These are phyloP conservation scores for Eustalomyia histrio DNA, from an alignment of 2,888 invertebrate species.

Conservation along the genomic window DNA sequence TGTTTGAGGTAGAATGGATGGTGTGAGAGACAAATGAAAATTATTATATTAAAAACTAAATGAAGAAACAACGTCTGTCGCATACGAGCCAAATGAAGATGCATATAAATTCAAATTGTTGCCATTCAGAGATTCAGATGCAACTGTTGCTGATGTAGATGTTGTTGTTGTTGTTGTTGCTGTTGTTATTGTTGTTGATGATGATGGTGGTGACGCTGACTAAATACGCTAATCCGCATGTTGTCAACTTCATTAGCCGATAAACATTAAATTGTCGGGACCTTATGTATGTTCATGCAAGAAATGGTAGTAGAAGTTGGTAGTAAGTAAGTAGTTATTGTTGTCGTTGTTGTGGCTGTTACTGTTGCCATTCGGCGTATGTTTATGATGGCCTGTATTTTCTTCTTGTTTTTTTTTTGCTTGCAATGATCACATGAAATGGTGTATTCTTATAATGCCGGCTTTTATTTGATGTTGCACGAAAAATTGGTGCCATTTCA, in stretches of 20 bases:
- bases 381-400: slow-evolving; percentile 31
- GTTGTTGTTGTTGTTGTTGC: slow-evolving; percentile 14
- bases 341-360: slow-evolving; percentile 37
- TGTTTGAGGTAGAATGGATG: slow-evolving; percentile 1
- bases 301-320: slow-evolving; percentile 12
- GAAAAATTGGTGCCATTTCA: slow-evolving; percentile 79
- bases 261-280: slow-evolving; percentile 77
- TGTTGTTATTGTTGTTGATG: slow-evolving; percentile 22
- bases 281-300: slow-evolving; percentile 47
- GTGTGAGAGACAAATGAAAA: slow-evolving; percentile 56
- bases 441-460: slow-evolving; percentile 66
- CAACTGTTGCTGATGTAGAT: slow-evolving; percentile 15
- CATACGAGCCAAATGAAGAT: slow-evolving; percentile 34
- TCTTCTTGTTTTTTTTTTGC: slow-evolving; percentile 4
- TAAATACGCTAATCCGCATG: slow-evolving; percentile 79
- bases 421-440: slow-evolving; percentile 47
- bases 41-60: slow-evolving; percentile 51
- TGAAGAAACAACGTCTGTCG: slow-evolving; percentile 43
- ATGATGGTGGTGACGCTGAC: slow-evolving; percentile 56
- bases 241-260: slow-evolving; percentile 80
- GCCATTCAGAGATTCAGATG: slow-evolving; percentile 27
- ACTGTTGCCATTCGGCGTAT: slow-evolving; percentile 22
- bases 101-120: slow-evolving; percentile 58
- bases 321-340: slow-evolving; percentile 22
- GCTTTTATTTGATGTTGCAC: slow-evolving; percentile 75